A percentile compares a stretch with the other conserved stretches of the same genome.
Conservation (phyloP, 2,888 invertebrate genomes). For the Hemicrepidius hirtus region DNA sequence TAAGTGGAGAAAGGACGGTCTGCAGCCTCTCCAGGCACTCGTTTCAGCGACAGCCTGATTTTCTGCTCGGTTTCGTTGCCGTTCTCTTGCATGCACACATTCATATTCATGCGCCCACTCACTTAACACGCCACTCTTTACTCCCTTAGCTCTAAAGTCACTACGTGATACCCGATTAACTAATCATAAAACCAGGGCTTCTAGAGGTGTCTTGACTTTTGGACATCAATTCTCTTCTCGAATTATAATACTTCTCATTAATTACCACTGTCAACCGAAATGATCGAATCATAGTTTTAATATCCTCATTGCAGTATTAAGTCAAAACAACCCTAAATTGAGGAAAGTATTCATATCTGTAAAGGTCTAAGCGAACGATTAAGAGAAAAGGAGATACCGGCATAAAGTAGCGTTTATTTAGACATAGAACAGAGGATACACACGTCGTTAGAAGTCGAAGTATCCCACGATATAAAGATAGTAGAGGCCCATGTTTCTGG, state of each 20-base stretch:
- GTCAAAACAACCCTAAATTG: no score
- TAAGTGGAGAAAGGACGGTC: slow-evolving; percentile 62
- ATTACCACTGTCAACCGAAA: neutral
- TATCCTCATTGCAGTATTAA: no score
- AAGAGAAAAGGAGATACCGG: no score
- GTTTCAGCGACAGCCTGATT: slow-evolving; percentile 65
- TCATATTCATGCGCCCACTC: slow-evolving; percentile 64
- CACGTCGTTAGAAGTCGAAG: no score
- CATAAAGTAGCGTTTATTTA: no score
- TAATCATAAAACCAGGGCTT: slow-evolving; percentile 33
- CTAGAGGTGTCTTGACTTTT: neutral
- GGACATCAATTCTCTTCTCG: slow-evolving; percentile 6
- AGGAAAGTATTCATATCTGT: no score
- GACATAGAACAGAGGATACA: no score
- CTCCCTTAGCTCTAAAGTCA: slow-evolving; percentile 34
- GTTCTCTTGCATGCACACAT: slow-evolving; percentile 64
- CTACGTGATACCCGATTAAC: slow-evolving; percentile 37
- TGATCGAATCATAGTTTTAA: no score
- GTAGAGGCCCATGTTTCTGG: no score
- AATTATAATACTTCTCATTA: neutral
- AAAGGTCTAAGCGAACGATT: no score
- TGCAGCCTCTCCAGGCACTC: slow-evolving; percentile 61
- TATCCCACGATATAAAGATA: no score
- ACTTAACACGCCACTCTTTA: slow-evolving; percentile 60
- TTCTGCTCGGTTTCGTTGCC: slow-evolving; percentile 67